Evolutionary conservation across 2,888 invertebrate species (phyloP).

Genomic region (Zaprionus obscuricornis): DNA sequence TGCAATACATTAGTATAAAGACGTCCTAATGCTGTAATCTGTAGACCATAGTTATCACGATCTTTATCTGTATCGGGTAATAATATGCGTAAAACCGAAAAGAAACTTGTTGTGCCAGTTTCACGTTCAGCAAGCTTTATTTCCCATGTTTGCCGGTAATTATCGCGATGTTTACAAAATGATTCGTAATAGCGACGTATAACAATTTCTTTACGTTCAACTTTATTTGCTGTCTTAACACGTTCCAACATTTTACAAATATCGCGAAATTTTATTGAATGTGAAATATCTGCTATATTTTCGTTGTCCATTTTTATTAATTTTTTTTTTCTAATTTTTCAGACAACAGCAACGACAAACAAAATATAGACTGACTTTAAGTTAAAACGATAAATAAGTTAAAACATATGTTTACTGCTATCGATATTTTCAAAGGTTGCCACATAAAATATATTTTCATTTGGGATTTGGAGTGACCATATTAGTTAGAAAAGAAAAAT

Average conservation of each 20-base stretch:
- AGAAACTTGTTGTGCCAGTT: slow-evolving; percentile 85
- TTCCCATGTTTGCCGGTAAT: slow-evolving; percentile 33
- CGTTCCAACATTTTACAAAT: slow-evolving; percentile 79
- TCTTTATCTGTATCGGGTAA: slow-evolving; percentile 91
- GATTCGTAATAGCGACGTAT: slow-evolving; percentile 73
- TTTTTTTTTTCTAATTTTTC: slow-evolving; percentile 37
- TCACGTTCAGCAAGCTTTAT: slow-evolving; percentile 28
- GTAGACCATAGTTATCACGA: slow-evolving; percentile 92
- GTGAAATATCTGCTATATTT: too few species aligned
- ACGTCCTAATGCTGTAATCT: slow-evolving; percentile 89
- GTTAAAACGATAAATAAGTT: background rate
- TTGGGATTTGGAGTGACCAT: background rate
- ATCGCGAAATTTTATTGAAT: slow-evolving; percentile 78
- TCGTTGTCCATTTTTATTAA: slow-evolving; percentile 65
- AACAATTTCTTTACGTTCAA: slow-evolving; percentile 67
- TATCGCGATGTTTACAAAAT: too few species aligned
- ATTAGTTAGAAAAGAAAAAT: background rate
- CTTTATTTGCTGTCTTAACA: slow-evolving; percentile 62
- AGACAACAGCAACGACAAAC: slow-evolving; percentile 10
- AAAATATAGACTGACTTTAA: too few species aligned
- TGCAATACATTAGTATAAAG: slow-evolving; percentile 89
- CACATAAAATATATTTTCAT: too few species aligned
- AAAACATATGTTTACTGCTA: too few species aligned
- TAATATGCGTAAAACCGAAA: slow-evolving; percentile 90
- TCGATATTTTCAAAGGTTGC: background rate